Evolutionary conservation across 2,888 invertebrate genomes (phyloP), one percentile per base, ranked within the genome.

Genomic region (Chrysolina oricalcia): DNA sequence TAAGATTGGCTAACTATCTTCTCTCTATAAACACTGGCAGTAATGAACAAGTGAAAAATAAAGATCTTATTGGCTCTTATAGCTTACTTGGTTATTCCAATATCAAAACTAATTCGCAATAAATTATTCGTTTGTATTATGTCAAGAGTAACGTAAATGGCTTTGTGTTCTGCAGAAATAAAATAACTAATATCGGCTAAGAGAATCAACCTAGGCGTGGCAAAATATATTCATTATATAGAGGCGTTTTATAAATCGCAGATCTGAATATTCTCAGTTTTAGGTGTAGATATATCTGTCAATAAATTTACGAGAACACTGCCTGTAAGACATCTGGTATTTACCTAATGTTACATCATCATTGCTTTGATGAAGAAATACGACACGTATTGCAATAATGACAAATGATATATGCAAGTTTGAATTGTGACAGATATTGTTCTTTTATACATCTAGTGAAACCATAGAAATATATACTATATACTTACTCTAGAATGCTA

Each of bases 91-190:
- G 27, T 27, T 59, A 23, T 59, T 74, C 67, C 74, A 74, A 74
- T 74, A 71, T 74, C 74, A 67, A 71, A 67, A 67, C 67, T 67
- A 74, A 74, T 74, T 71, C 74, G 71, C 74, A 67, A 74, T 74
- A 74, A 71, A 74, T 74, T 74, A 74, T 74, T 70, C 67, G 59
- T 69, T 43, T 70, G 50, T 56, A 27, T 62, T 67, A 66, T 62
- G 74, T 74, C 74, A 74, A 67, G 63, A 74, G 71, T 74, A 70
- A 74, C 74, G 71, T 59, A 62, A 63, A 66, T 62, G 63, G 50
- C 71, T 74, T 74, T 71, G 74, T 71, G 74, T 71, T 71, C 41
- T 63, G 59, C 67, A 19, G 67, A 74, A 74, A 74, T 74, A 50
- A 71, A 67, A 71, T 74, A 71, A 71, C 70, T 67, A 67, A 65